A percentile compares a stretch with the other conserved stretches of the same genome.
phyloP scores from a whole-genome alignment of 1,140 invertebrate species.

The Drosophila oshimai region DNA sequence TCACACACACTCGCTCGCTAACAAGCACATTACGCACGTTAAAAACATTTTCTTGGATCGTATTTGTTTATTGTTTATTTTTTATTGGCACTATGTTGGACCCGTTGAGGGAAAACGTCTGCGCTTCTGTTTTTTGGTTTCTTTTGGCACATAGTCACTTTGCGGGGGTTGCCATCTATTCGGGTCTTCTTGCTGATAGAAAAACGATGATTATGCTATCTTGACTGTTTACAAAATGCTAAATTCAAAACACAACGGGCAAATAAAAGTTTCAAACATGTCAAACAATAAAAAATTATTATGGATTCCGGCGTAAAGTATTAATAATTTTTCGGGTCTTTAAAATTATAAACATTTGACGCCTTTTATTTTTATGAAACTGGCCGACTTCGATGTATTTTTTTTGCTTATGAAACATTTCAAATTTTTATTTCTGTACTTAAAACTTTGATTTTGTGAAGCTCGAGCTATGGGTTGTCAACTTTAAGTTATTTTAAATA shows the following conservation, averaged over 20 bases:
- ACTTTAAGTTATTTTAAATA: no score
- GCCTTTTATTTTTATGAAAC: no score
- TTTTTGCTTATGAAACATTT: no score
- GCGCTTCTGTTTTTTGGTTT: background rate
- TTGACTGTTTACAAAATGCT: background rate
- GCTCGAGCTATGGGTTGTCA: no score
- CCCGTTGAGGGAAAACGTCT: background rate
- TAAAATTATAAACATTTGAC: no score
- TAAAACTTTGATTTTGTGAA: no score
- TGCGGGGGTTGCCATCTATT: conserved; percentile 4
- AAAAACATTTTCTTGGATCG: conserved; percentile 9
- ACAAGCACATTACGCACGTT: conserved; percentile 13
- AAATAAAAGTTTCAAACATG: background rate
- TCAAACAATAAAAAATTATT: no score
- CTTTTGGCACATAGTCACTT: conserved; percentile 19
- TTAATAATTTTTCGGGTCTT: no score
- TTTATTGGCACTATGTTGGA: conserved; percentile 4
- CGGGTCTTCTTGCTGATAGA: background rate
- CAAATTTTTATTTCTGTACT: no score
- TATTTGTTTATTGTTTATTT: conserved; percentile 26
- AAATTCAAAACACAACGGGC: background rate
- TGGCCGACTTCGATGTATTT: no score
- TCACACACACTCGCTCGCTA: conserved; percentile 10
- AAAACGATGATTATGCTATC: background rate
- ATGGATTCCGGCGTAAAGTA: no score